Evolutionary conservation across 2,797 vertebrate species (phyloP), one percentile per base, ranked within the genome.

Genomic region (Crossoptilon crossoptilon): DNA sequence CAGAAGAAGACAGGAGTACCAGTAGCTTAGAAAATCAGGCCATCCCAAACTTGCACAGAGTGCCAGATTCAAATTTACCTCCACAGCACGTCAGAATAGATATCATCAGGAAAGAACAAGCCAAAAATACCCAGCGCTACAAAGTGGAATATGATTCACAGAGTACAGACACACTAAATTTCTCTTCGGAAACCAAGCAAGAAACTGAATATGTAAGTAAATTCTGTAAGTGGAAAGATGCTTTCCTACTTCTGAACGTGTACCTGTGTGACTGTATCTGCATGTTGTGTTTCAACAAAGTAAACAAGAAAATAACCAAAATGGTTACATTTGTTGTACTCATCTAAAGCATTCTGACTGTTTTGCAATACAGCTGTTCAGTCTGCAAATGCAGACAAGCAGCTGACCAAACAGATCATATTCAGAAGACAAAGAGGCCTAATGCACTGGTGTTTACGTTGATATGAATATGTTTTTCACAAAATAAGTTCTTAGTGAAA

Each of bases 141-240:
- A 99, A 98, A 96, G 97, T 98, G 11, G 98, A 98, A 86, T 98
- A 98, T n/a, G 97, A 98, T 80, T 98, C 98, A 0, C 98, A 98
- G 97, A 98, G 98, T 94, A 98, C 97, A 1, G 99, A 99, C 96
- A 98, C 98, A 43, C 97, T 98, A 95, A 99, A 99, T 97, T 98
- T 98, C 92, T 99, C 98, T 96, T 98, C 98, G 3, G 98, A 99
- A 96, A 98, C 98, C 94, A 99, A 99, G 96, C 98, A 97, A 94
- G 98, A 99, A 95, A 98, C 97, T 11, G 98, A 99, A 97, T 98
- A 98, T 56, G 99, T 99, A 97, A 99, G 99, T 98, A 95, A 29
- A 92, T 77, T 69, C 56, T 79, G 59, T 64, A 62, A 91, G 64
- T 31, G 16, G 37, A 84, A 76, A 66, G 33, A 26, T 6, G 4